Base-by-base conservation (phyloP, 2,888 invertebrate genomes). In the Pardosa pseudoannulata region DNA sequence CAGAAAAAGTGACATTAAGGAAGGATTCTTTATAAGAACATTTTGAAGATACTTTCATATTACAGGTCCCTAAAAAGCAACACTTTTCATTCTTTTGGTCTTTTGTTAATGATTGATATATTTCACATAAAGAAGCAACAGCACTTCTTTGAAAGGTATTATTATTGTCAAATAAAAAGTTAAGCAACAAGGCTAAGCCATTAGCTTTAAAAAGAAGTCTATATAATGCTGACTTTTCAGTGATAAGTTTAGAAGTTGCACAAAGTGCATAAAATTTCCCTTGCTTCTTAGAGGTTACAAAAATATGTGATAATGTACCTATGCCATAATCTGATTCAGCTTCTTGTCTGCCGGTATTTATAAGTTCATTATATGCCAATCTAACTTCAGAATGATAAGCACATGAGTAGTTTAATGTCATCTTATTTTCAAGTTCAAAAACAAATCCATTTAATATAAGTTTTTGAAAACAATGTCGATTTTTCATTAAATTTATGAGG, bases 251-350 rank as follows among this genome's bases (percentile, higher is more conserved):
- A 39, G 86, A 50, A 41, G 78, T 41, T 41, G 76, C 65, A 67
- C 46, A 65, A 0, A 87, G 27, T 19, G 72, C 76, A 87, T 68
- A 23, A 16, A 76, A 13, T 50, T 80, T 71, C 39, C 36, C 50
- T 23, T 13, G 5, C 41, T 78, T 71, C n/a, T 56, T 62, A 29
- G 46, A 27, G 50, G 78, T 93, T 9, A 93, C 90, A 67, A 95
- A 91, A 83, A 93, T 93, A 90, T 94, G 93, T 67, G 94, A 93
- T 78, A 95, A 93, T 91, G 94, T 93, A 1, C 94, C 95, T 89
- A 93, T 93, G 0, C 94, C 94, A 89, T 93, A 94, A 81, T 93
- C 94, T 0, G 94, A 94, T 91, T 94, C 94, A 0, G 94, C 94
- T 91, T 94, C 88, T 9, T 89, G 78, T 16, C 70, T 64, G 23